Base-by-base conservation (phyloP, 1,140 invertebrate species). In the Halictus rubicundus region DNA sequence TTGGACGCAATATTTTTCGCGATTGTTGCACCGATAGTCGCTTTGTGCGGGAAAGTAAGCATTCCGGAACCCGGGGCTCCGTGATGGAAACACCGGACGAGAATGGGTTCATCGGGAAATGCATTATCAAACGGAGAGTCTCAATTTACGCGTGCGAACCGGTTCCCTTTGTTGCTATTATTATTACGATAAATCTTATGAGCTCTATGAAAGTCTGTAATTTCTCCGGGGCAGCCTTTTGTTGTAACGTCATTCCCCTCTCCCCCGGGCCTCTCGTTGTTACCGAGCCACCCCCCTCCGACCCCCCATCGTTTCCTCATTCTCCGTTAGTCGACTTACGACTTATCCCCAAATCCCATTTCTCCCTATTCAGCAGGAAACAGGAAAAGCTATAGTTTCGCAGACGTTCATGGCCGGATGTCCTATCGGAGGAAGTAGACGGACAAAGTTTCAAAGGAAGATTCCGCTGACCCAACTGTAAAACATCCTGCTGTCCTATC, bases 261-360 rank as follows among this genome's bases (percentile, higher is more conserved):
- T 27, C 63, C 37, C 46, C 42, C n/a, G 19, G 12, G 23, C 32
- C 32, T 3, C 32, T 25, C 32, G 42, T 75, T 66, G 52, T 77
- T 77, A 68, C n/a, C 75, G 63, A 68, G 1, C 21, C 74, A 49
- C 49, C 23, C 7, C 7, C 54, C 21, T 7, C 7, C 21, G 21
- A n/a, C 74, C 79, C 61, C 49, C 19, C 49, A 21, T 61, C 42
- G 72, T 79, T 68, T 79, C 70, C 73, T 73, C 73, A 77, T 85
- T 59, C 82, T 27, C 73, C 42, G 64, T 84, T 74, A 84, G 69
- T 54, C 78, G 83, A 84, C 68, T 84, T 84, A 80, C 81, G 83
- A 84, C 81, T 85, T 84, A 85, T 84, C 82, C 78, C 49, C 42
- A 70, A 84, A 84, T 84, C 72, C 72, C 72, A 81, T 85, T 84